Evolutionary conservation across 2,797 vertebrate species (phyloP), one percentile per base, ranked within the genome.

Genomic region (Echeneis naucrates): DNA sequence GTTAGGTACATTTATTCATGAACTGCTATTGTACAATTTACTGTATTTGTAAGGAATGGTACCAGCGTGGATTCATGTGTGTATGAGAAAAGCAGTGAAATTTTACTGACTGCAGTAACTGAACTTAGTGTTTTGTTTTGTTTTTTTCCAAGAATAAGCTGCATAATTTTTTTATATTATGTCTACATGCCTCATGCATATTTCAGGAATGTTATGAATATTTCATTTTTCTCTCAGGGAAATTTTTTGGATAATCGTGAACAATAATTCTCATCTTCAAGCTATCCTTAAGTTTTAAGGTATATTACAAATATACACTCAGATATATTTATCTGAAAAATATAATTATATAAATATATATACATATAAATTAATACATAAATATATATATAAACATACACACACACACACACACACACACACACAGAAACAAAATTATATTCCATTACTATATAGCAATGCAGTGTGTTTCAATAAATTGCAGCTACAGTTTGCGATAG

Each of bases 181-280:
- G 16, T 44, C 38, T 6, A 32, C 0, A 38, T 6, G 16, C 23
- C 21, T 64, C 4, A 0, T 59, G 30, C 48, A 63, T n/a, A 48
- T 56, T 65, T 72, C 13, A 61, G 30, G 65, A 32, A 62, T 4
- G 0, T 14, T 9, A 65, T 70, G 2, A 58, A 60, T 58, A 54
- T 75, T 72, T 68, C 6, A 58, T 45, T 66, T 38, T 32, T n/a
- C 17, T 53, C 4, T 13, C 2, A 60, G 35, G 27, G 6, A 40
- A 1, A 16, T 58, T 24, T n/a, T 75, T 70, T 50, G 2, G 8
- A 8, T 47, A 4, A 71, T 35, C 32, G 47, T 62, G 23, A 61
- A 17, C 27, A 14, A n/a, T 40, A 3, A 51, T 38, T 12, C 51
- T 2, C 12, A 2, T 5, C 11, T 33, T n/a, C 32, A 24, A 48